Base-by-base conservation (phyloP, 1,140 invertebrate genomes). In the Sminthurinus signatus region DNA sequence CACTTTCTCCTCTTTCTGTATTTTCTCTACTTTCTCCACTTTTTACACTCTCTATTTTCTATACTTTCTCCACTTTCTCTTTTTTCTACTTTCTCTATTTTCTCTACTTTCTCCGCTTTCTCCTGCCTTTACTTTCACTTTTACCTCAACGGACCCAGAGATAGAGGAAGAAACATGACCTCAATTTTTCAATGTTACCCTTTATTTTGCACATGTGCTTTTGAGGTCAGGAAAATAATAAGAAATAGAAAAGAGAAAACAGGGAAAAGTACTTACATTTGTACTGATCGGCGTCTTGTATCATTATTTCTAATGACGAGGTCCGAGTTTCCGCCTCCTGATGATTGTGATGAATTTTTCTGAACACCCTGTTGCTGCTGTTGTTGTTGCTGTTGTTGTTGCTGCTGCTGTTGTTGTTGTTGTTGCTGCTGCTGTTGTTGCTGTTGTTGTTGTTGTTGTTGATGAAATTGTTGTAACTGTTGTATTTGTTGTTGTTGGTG, bases 241-340 rank as follows among this genome's bases (percentile, higher is more conserved):
- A 48, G 44, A 19, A 48, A 48, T 8, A 48, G 17, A 5, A 5
- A 19, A 19, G 8, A 46, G 23, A 51, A 39, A 50, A 5, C 8
- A 27, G 17, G 42, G 42, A 1, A 60, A 31, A 29, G 21, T 21
- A 59, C 60, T 70, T 67, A 70, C 69, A 71, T 68, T 71, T 71
- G 70, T 62, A 71, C 70, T 71, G 70, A 71, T 64, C 70, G 52
- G 46, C 70, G 63, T 54, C 66, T 28, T 19, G 64, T 57, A 44
- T 71, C 66, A 56, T n/a, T 19, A 8, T 43, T 68, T 15, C 66
- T 54, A 67, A 71, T 68, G 46, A 56, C 57, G 32, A 71, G 52
- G 50, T 68, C 63, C 17, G 62, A 31, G 17, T 52, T 65, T 28
- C 65, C 62, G 43, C 31, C 39, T 5, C n/a, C n/a, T n/a, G n/a